phyloP scores from a whole-genome alignment of 2,797 vertebrate genomes.

The Sebastes kiyomatsui region DNA sequence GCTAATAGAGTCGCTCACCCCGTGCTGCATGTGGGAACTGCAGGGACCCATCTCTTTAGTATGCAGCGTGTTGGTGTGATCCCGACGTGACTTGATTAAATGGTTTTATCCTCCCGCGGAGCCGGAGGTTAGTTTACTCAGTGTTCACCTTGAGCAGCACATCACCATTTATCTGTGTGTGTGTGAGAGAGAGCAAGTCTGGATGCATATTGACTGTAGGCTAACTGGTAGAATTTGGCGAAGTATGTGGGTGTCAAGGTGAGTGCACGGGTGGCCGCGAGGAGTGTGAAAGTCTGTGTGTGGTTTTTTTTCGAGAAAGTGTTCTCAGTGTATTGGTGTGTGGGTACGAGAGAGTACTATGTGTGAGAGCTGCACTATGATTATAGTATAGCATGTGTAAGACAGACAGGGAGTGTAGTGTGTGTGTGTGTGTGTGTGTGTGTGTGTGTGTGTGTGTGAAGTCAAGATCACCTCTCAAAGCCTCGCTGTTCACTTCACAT shows the following conservation, averaged over 20 bases:
- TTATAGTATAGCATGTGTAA: neutral
- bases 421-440: neutral
- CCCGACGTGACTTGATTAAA: slow-evolving; percentile 51
- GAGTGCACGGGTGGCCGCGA: neutral
- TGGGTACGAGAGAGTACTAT: neutral
- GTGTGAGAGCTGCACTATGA: neutral
- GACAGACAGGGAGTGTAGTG: neutral
- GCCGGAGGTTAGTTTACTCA: slow-evolving; percentile 47
- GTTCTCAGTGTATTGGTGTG: neutral
- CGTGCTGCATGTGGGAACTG: neutral
- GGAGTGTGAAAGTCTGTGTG: neutral
- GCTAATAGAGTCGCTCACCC: neutral
- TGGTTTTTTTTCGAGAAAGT: neutral
- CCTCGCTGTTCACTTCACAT: slow-evolving; percentile 35
- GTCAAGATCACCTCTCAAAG: slow-evolving; percentile 36
- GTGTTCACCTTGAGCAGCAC: slow-evolving; percentile 49
- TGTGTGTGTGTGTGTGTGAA: neutral
- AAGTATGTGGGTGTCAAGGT: neutral
- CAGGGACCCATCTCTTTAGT: neutral
- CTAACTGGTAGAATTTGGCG: neutral
- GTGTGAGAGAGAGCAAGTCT: neutral
- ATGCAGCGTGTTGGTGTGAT: slow-evolving; percentile 13
- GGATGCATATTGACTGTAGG: neutral
- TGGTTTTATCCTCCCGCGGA: slow-evolving; percentile 9
- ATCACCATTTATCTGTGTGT: slow-evolving; percentile 19